Evolutionary conservation across 2,888 invertebrate species (phyloP), one percentile per base, ranked within the genome.

Genomic region (Lasioglossum calceatum): DNA sequence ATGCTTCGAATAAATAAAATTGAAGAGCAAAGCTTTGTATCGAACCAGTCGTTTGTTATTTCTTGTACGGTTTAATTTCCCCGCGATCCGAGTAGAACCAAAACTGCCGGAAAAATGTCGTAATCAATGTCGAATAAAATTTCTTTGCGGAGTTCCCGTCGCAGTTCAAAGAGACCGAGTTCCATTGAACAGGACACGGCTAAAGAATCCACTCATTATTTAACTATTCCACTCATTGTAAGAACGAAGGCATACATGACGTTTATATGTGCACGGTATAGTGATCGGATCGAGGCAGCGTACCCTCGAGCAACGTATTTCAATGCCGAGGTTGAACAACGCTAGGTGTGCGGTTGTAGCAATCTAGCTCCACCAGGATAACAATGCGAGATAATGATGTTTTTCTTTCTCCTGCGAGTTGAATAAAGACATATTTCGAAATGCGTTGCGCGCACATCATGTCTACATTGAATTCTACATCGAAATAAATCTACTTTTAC

Each of bases 241-340:
- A 32, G 32, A 64, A 2, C 64, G 16, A 32, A 64, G 2, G 32
- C 32, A 16, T 16, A 32, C 16, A 16, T 16, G 32, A 64, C 64
- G 32, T 64, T 64, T 64, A 64, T 64, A 32, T 64, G 64, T 16
- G 64, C 32, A 7, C 16, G 64, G 32, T 64, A 32, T 32, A 64
- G 64, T 16, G 64, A 64, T 64, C 64, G 64, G 32, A 32, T 64
- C 64, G 64, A 32, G 32, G 64, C 64, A 8, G 64, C 32, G 64
- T 32, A 16, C 32, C 64, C 64, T 32, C 64, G 64, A 64, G 64
- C 64, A 64, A 64, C 64, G 64, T 64, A 64, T 32, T 64, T 64
- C 64, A 64, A 32, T 64, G 50, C 32, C 64, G 64, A 64, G 32
- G 64, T 64, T 64, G 16, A 64, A 32, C 64, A 64, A 64, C 32